phyloP scores from a whole-genome alignment of 1,140 invertebrate species.

The Rhopalosiphum padi region DNA sequence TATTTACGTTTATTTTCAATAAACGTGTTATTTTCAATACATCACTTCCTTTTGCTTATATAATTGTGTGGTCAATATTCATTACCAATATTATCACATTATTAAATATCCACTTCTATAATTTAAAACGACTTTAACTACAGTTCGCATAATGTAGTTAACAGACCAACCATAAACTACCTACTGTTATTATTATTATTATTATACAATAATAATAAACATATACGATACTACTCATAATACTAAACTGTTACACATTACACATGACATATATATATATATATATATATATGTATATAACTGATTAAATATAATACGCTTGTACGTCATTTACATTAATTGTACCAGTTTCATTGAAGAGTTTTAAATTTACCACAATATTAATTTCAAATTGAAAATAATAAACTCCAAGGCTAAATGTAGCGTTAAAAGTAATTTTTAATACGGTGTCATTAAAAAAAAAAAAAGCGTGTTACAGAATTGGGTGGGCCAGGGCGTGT shows the following conservation, averaged over 20 bases:
- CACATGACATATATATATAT: background rate
- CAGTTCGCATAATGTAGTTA: background rate
- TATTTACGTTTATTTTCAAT: background rate
- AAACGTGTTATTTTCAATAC: background rate
- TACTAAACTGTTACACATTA: background rate
- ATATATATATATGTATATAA: background rate
- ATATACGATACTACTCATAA: background rate
- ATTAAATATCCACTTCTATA: background rate
- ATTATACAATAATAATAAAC: background rate
- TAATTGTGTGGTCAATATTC: background rate
- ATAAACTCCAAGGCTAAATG: background rate
- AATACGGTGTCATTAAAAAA: background rate
- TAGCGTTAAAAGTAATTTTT: background rate
- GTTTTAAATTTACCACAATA: background rate
- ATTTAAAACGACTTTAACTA: background rate
- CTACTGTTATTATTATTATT: background rate
- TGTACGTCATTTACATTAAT: background rate
- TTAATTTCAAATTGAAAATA: background rate
- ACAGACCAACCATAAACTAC: background rate
- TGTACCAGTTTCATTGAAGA: constrained; percentile 8
- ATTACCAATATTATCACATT: background rate
- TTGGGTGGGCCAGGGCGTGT: background rate
- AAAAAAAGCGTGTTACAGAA: background rate
- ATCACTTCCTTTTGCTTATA: background rate
- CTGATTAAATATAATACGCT: background rate